phyloP scores from a whole-genome alignment of 2,113 vertebrate species.

The Microtus pennsylvanicus region DNA sequence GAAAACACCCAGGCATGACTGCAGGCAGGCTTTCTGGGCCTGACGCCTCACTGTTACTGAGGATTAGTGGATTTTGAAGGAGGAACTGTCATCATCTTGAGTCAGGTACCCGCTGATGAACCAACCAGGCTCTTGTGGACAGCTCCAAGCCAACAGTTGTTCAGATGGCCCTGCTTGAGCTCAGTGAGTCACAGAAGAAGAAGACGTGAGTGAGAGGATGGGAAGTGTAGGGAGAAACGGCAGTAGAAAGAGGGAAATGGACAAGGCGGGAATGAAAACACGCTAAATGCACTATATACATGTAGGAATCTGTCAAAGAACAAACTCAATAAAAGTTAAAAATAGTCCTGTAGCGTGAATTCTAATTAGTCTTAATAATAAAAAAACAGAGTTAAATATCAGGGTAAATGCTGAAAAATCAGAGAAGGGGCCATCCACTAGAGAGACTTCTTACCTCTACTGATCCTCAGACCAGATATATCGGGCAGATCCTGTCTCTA shows the following conservation, averaged over 20 bases:
- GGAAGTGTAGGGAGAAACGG: background rate
- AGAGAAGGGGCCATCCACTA: no score
- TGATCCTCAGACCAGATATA: no score
- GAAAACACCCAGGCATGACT: no score
- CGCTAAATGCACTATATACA: background rate
- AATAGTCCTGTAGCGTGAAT: background rate
- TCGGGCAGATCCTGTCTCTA: no score
- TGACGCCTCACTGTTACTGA: no score
- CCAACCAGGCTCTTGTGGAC: background rate
- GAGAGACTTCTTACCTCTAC: no score
- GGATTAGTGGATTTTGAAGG: background rate
- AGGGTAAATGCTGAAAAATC: no score
- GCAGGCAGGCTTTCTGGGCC: no score
- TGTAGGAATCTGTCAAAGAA: background rate
- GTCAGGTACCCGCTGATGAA: background rate
- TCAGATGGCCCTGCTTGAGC: background rate
- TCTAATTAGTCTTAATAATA: no score
- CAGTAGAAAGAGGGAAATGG: background rate
- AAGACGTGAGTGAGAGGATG: background rate
- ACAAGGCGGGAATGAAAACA: background rate
- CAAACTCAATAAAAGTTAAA: background rate
- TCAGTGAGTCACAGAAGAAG: no score
- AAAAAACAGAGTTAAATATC: no score
- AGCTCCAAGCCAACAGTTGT: background rate
- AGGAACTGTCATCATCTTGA: background rate